Evolutionary conservation across 2,888 invertebrate genomes (phyloP).

Genomic region (Pomacea canaliculata): DNA sequence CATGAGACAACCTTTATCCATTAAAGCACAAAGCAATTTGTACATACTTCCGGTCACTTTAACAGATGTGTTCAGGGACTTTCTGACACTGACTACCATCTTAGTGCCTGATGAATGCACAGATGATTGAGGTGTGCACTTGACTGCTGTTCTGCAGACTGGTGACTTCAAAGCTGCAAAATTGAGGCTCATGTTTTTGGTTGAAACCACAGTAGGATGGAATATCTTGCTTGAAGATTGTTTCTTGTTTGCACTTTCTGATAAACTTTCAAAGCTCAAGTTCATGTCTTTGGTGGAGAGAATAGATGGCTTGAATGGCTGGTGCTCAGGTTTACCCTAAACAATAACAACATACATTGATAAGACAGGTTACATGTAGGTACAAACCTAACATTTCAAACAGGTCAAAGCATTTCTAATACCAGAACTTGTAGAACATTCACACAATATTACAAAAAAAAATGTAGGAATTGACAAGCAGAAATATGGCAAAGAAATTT

Average conservation of each 20-base stretch:
- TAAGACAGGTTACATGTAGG: too few relatives aligned
- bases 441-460: too few relatives aligned
- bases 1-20: too few relatives aligned
- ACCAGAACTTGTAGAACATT: too few relatives aligned
- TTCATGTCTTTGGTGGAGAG: constrained; percentile 50
- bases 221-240: constrained; percentile 32
- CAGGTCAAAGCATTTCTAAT: too few relatives aligned
- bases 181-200: constrained; percentile 52
- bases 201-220: constrained; percentile 49
- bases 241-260: constrained; percentile 6
- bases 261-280: constrained; percentile 47
- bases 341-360: too few relatives aligned
- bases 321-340: not conserved
- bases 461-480: too few relatives aligned
- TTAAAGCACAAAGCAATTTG: too few relatives aligned
- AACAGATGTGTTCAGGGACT: constrained; percentile 17
- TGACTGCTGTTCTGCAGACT: constrained; percentile 8
- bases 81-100: constrained; percentile 12
- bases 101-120: not conserved
- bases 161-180: constrained; percentile 41
- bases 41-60: not conserved
- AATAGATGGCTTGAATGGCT: constrained; percentile 50
- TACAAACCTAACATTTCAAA: too few relatives aligned
- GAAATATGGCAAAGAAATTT: too few relatives aligned
- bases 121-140: not conserved